Evolutionary conservation across 1,140 invertebrate species (phyloP), one percentile per base, ranked within the genome.

Genomic region (Macrobrachium nipponense): DNA sequence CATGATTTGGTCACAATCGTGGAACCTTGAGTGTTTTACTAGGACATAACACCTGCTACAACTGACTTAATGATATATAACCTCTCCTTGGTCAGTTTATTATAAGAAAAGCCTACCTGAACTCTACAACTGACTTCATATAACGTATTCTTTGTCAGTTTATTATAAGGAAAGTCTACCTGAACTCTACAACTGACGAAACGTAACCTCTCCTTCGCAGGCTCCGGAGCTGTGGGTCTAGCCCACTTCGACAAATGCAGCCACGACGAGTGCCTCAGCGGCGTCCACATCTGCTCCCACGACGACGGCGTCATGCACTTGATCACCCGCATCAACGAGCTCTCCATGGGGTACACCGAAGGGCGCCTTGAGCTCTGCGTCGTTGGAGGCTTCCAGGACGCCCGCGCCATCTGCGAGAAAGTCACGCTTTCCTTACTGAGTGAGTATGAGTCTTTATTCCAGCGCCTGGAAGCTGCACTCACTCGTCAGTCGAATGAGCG

Each of bases 161-260:
- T n/a, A n/a, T n/a, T n/a, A n/a, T n/a, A n/a, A n/a, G n/a, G n/a
- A n/a, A n/a, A n/a, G n/a, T n/a, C n/a, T n/a, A 80, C 27, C n/a
- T 0, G 44, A 44, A 4, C n/a, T 18, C n/a, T 8, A 44, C 6
- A 20, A 0, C 14, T 27, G 27, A 20, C 23, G 58, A 43, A 36
- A 12, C 12, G 14, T 23, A 8, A 10, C 51, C 18, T 20, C 43
- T 75, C 77, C 80, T 73, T 90, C 90, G 73, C 90, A 97, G 97
- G 96, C 68, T 97, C 96, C 8, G 97, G 97, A 36, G 96, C 96
- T 15, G 95, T 96, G 15, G 95, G 96, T 59, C 89, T 98, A 86
- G 95, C 95, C 61, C 97, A 99, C 92, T 93, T 98, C 88, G 97
- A 99, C 92, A 96, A 97, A 0, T 94, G 94, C 77, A 96, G 95